These are phyloP conservation scores for Halichoerus grypus DNA, from an alignment of 2,113 vertebrate species.

Conservation along the genomic window DNA sequence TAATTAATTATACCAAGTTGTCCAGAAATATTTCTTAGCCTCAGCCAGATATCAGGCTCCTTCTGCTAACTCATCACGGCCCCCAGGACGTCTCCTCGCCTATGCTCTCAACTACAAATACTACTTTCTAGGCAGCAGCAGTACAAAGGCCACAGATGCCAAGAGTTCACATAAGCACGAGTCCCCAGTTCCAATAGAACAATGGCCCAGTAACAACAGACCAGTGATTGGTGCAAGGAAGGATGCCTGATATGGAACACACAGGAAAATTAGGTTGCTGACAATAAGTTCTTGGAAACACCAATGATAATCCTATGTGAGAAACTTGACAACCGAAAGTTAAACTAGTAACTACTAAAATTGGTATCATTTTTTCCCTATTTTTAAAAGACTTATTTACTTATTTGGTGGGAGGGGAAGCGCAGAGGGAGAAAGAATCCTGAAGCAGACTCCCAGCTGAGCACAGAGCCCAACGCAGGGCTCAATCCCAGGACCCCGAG, in stretches of 20 bases:
- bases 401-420: too few species aligned
- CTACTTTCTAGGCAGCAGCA: neutral
- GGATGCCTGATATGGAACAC: neutral
- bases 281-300: neutral
- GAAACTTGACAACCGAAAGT: neutral
- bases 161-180: neutral
- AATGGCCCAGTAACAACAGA: neutral
- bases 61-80: neutral
- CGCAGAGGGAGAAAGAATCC: too few species aligned
- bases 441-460: too few species aligned
- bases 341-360: neutral
- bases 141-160: neutral
- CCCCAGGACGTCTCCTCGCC: neutral
- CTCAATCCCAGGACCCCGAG: neutral
- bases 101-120: neutral
- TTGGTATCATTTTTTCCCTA: neutral
- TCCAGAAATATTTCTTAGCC: neutral
- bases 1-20: neutral
- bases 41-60: neutral
- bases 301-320: neutral
- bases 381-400: neutral
- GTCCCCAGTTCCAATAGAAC: neutral
- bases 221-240: rapidly evolving
- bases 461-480: too few species aligned
- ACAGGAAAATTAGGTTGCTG: neutral